Base-by-base conservation (phyloP, 2,797 vertebrate genomes). In the Mormyrops attenuatus region DNA sequence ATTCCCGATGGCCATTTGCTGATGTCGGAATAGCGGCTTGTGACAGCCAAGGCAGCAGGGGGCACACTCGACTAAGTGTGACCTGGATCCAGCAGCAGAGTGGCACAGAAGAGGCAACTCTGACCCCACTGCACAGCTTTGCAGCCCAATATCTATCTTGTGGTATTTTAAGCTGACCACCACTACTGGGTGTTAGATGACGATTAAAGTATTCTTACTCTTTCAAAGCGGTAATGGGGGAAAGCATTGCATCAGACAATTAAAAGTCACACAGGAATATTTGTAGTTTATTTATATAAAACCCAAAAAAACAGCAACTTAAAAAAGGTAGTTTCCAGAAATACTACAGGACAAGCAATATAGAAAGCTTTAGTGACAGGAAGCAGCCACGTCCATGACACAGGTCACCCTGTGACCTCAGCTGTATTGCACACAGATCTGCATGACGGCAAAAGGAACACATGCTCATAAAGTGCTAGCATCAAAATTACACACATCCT, bases 391-490 rank as follows among this genome's bases (percentile, higher is more conserved):
- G 92, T 92, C 90, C 92, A 93, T 89, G 90, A 91, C 87, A 91
- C 88, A 90, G 73, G 89, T 73, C 66, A 90, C 85, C 90, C 93
- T 91, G 90, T 89, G 89, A 89, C 91, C 90, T 3, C 47, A 94
- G 94, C 93, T 92, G 94, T 95, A 97, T 96, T 97, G 95, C 96
- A 97, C 96, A 91, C 90, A 90, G 94, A 94, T 89, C 90, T 93
- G 95, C 92, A 93, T 90, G 89, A 92, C 93, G 95, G 93, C 95
- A 93, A 94, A 94, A 93, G 89, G 93, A 94, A 93, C 93, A 95
- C 95, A 94, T 93, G 94, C 96, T 94, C 3, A 93, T 97, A 97
- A 98, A 98, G 97, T 98, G 97, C 98, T 94, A 95, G 93, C 95
- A 95, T 91, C 84, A 91, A 90, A 89, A 57, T 93, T 92, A 90